A percentile compares a stretch with the other conserved stretches of the same genome.
Evolutionary conservation across 92 coral and sea anemone genomes (phyloP).

Genomic region (Parazoanthus atlanticus): DNA sequence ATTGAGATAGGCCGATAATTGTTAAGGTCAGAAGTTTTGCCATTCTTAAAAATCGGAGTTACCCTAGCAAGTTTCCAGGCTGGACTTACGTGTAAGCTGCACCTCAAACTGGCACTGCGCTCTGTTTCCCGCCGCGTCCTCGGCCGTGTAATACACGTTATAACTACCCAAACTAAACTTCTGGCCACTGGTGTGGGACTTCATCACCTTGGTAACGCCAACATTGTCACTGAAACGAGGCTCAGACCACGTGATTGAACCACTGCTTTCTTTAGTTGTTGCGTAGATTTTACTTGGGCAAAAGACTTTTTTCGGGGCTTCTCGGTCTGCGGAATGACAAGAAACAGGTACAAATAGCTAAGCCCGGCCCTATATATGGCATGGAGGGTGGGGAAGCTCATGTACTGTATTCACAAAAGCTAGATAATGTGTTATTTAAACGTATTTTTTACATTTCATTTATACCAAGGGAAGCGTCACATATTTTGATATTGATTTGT

Average conservation of each 20-base stretch:
- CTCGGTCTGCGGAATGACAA: slow-evolving; percentile 64
- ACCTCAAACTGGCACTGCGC: slow-evolving; percentile 60
- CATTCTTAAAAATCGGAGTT: no score
- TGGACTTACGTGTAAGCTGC: slow-evolving; percentile 62
- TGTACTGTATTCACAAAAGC: no score
- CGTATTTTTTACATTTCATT: no score
- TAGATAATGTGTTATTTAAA: no score
- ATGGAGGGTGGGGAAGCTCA: neutral
- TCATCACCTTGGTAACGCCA: slow-evolving; percentile 57
- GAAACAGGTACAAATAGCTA: neutral
- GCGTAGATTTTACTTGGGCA: slow-evolving; percentile 71
- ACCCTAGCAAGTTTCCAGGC: no score
- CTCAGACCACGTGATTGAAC: slow-evolving; percentile 72
- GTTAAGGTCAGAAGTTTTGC: no score
- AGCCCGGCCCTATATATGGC: neutral
- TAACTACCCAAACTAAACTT: slow-evolving; percentile 51
- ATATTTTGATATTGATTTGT: no score
- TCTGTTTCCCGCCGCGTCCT: slow-evolving; percentile 67
- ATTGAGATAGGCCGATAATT: no score
- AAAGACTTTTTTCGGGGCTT: slow-evolving; percentile 61
- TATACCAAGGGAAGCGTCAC: no score
- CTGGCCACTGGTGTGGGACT: slow-evolving; percentile 63
- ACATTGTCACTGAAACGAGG: slow-evolving; percentile 89
- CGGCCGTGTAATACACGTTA: slow-evolving; percentile 63
- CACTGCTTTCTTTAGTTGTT: slow-evolving; percentile 26